phyloP scores from a whole-genome alignment of 1,140 invertebrate species.

The Nephotettix cincticeps region DNA sequence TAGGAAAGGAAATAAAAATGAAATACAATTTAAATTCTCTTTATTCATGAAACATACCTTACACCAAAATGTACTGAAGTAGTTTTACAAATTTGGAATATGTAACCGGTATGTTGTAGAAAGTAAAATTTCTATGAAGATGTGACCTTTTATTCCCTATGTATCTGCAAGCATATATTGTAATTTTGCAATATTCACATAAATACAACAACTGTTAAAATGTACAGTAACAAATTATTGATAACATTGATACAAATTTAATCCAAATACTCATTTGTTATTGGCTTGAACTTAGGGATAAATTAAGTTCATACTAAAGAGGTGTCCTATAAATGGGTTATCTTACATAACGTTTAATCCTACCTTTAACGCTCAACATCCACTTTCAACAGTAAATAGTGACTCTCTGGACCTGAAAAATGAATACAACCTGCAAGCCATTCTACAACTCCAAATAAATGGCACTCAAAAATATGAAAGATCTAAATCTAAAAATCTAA shows the following conservation, averaged over 20 bases:
- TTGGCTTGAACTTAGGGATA: too few species aligned
- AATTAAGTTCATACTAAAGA: too few species aligned
- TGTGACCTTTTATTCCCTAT: background rate
- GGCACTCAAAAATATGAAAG: too few species aligned
- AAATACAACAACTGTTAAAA: constrained; percentile 13
- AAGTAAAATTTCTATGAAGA: constrained; percentile 12
- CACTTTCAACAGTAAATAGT: too few species aligned
- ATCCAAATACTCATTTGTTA: too few species aligned
- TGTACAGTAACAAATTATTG: constrained; percentile 18
- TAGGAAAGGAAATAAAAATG: background rate
- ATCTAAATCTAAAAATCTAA: too few species aligned
- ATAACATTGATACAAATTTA: background rate
- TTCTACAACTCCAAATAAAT: too few species aligned
- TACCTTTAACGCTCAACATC: too few species aligned
- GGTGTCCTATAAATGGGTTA: too few species aligned
- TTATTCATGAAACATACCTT: constrained; percentile 27
- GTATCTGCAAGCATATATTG: background rate
- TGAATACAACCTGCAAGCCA: too few species aligned
- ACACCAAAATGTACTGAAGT: constrained; percentile 25
- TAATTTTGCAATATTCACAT: constrained; percentile 17
- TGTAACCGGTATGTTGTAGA: background rate
- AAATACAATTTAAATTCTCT: constrained; percentile 23
- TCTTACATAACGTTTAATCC: too few species aligned
- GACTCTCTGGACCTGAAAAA: too few species aligned
- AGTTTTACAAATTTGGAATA: constrained; percentile 20